Base-by-base conservation (phyloP, 2,797 vertebrate species). In the Menidia menidia region DNA sequence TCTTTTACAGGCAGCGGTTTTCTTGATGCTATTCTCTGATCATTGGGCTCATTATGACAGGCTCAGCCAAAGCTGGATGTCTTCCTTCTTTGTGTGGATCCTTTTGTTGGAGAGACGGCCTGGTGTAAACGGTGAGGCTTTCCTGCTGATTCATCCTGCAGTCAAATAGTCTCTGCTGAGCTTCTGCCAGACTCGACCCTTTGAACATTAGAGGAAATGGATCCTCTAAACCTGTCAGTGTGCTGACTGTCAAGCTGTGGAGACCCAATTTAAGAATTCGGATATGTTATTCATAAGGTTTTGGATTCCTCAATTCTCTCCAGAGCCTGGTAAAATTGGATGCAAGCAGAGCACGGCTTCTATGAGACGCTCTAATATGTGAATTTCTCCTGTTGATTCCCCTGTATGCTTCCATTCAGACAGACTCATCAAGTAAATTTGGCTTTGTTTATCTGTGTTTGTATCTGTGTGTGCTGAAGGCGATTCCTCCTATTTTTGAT, bases 61-160 rank as follows among this genome's bases (percentile, higher is more conserved):
- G 63, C 31, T 43, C 57, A 35, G 69, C 39, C 72, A 32, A 33
- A 9, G 71, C 61, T 45, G 54, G 76, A 63, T 69, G 71, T 13
- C 33, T 58, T 71, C 2, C 60, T 47, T 31, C 51, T 75, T 72
- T 84, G 64, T 78, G 48, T 48, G 64, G 57, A 73, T 73, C 32
- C 70, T 71, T 78, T 73, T 64, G 74, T 80, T 60, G 45, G 15
- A 51, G 57, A 76, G 62, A 25, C 18, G 68, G 82, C 63, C 54
- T 1, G 33, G 64, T 63, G 78, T 64, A 75, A 87, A 62, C 18
- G 19, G 48, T 59, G 11, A 71, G 45, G 70, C 58, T 67, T 82
- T 90, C 81, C 85, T 87, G 87, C 86, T 87, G 86, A 92, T 84
- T 87, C 88, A 86, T 82, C 77, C 87, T 81, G 85, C 86, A 83